Evolutionary conservation across 2,888 invertebrate genomes (phyloP), one percentile per base, ranked within the genome.

Genomic region (Dynastes maya): DNA sequence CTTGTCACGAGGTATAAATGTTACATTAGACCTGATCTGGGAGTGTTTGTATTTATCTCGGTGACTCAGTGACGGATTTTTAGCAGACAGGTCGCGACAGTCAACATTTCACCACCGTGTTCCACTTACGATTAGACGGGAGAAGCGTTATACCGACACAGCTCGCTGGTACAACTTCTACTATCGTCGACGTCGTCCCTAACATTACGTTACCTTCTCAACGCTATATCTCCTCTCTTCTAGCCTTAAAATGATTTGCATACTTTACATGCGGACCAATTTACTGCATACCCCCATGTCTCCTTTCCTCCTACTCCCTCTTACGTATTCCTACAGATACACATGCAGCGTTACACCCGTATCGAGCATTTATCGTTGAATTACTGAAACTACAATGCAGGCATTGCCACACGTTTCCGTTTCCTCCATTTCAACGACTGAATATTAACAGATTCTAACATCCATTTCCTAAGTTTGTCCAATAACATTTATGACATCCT

Each of bases 21-120:
- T 84, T 84, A 84, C 85, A 84, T 85, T 84, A 84, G 85, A 83
- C 84, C 84, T 84, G 84, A 84, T 85, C 85, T 84, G 83, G 75
- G 82, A 83, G 83, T 84, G 85, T 84, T 85, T 84, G 84, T 85
- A 85, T 85, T 85, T 85, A 84, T 85, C 84, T 85, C 81, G 80
- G 82, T 79, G 81, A 74, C 83, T 83, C 83, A 84, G 83, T 84
- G 84, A 84, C 82, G 82, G 82, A 84, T 84, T 83, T 79, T 79
- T 78, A 80, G 80, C 81, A 81, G 83, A 82, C 83, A 82, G 81
- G 80, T 77, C 79, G 82, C 81, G 82, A 84, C 82, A 83, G 81
- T 80, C 82, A 80, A 83, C 83, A 82, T 83, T 84, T 83, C 83
- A 83, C 81, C 80, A 81, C 79, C 74, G 80, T 79, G 80, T 81